These are phyloP conservation scores for Mus pahari DNA, from an alignment of 2,113 vertebrate genomes.

Conservation along the genomic window DNA sequence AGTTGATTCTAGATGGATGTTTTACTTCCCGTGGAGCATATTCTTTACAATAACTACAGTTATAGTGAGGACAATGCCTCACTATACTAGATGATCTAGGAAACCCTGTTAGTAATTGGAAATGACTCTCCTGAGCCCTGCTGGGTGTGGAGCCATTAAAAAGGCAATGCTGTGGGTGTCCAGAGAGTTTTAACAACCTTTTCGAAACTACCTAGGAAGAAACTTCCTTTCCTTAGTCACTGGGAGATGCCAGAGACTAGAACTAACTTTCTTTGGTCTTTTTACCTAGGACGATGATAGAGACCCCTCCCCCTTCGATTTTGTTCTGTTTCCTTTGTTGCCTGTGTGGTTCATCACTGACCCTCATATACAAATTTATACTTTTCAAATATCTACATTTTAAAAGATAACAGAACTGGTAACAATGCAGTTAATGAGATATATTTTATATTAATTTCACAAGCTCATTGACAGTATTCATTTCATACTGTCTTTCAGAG, in stretches of 20 bases:
- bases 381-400: neutral
- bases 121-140: neutral
- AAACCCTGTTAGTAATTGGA: constrained; percentile 1
- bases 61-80: neutral
- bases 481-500: neutral
- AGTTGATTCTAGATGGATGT: constrained; percentile 28
- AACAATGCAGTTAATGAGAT: neutral
- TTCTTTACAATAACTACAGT: constrained; percentile 24
- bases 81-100: neutral
- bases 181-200: neutral
- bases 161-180: neutral
- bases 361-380: neutral
- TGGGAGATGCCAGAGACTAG: neutral
- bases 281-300: neutral
- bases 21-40: constrained; percentile 21
- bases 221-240: neutral
- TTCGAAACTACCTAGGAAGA: constrained; percentile 19
- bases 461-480: constrained; percentile 17
- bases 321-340: neutral
- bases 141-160: neutral
- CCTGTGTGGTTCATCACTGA: neutral
- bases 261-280: neutral
- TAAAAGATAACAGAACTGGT: neutral
- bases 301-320: neutral
- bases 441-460: neutral